Conservation (phyloP, 1,140 invertebrate species). For the Magallana angulata region DNA sequence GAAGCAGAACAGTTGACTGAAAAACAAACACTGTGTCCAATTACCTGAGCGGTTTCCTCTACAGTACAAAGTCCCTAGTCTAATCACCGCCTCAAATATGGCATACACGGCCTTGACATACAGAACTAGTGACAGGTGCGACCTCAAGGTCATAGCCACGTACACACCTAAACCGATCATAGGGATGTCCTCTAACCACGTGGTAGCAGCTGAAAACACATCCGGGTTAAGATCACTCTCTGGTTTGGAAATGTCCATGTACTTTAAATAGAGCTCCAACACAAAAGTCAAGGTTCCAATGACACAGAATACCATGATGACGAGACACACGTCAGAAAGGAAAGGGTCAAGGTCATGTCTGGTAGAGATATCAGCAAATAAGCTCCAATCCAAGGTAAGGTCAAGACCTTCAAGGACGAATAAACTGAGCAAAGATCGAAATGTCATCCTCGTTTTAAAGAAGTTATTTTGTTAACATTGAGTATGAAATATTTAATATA, state of each 20-base stretch:
- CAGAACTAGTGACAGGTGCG: background rate
- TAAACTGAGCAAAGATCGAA: background rate
- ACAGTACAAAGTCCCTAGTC: background rate
- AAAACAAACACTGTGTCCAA: constrained; percentile 4
- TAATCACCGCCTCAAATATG: constrained; percentile 4
- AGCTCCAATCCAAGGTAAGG: background rate
- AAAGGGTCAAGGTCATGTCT: background rate
- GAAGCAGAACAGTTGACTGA: background rate
- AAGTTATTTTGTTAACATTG: too few species aligned
- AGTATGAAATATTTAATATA: too few species aligned
- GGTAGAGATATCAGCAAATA: background rate
- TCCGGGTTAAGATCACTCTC: background rate
- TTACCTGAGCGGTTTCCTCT: background rate
- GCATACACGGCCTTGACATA: background rate
- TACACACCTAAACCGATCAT: background rate
- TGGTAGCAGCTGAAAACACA: constrained; percentile 12
- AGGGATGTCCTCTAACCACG: constrained; percentile 7
- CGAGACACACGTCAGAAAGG: background rate
- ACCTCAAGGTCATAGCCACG: background rate
- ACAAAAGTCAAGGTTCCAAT: background rate
- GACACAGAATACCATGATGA: background rate
- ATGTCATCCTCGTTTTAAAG: background rate
- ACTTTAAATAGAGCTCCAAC: background rate
- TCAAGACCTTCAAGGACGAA: background rate
- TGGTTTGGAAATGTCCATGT: background rate